Evolutionary conservation across 35 echinoderm and acorn worm genomes (phyloP).

Genomic region (Strongylocentrotus purpuratus): DNA sequence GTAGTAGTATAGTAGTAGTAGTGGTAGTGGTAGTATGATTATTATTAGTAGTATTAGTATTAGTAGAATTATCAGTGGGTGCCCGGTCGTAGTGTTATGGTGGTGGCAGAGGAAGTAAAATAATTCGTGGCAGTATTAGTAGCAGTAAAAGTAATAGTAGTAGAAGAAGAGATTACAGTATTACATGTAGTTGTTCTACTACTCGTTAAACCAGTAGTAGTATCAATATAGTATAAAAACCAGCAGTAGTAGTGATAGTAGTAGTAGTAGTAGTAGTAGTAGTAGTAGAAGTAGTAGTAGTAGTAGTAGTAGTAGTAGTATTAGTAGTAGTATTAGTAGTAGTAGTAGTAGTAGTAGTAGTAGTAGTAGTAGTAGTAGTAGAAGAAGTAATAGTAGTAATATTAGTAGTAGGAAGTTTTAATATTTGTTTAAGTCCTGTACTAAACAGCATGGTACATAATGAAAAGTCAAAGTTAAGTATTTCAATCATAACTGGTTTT

Average conservation of each 20-base stretch:
- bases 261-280: constrained; percentile 31
- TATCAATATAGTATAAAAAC: not conserved
- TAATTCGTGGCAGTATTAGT: not conserved
- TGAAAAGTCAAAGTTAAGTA: no score
- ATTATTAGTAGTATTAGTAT: not conserved
- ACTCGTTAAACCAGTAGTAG: not conserved
- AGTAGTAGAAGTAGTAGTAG: not conserved
- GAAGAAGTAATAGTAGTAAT: not conserved
- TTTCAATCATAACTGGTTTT: no score
- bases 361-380: not conserved
- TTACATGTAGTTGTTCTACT: no score
- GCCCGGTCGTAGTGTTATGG: no score
- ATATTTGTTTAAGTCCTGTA: not conserved
- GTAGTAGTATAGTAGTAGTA: not conserved
- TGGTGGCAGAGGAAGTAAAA: no score
- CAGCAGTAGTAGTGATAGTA: not conserved
- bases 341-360: constrained; percentile 28
- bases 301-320: constrained; percentile 15
- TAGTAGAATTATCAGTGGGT: not conserved
- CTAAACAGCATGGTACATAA: no score
- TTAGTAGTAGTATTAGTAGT: not conserved
- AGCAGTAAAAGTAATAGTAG: constrained; percentile 5
- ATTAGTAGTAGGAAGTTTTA: not conserved
- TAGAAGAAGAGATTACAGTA: not conserved
- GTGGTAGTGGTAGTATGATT: not conserved